Conservation (phyloP, 2,797 vertebrate species). For the Moxostoma hubbsi region DNA sequence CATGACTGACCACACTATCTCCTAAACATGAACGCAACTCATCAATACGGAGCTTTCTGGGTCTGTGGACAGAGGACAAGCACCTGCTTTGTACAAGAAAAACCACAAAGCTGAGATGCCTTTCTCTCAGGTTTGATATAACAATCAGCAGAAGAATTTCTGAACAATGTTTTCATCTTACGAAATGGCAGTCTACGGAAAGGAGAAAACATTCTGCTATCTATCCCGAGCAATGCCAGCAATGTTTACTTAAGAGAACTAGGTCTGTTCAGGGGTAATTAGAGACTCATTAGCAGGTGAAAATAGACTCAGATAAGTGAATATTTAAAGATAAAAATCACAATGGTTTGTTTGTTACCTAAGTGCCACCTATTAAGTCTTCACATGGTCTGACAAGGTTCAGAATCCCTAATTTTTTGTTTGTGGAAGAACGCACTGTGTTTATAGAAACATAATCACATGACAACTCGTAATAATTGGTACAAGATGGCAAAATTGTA, state of each 20-base stretch:
- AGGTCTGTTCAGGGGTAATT: conserved; percentile 30
- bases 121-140: too few species aligned
- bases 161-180: conserved; percentile 13
- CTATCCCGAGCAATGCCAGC: conserved; percentile 24
- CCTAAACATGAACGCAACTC: conserved; percentile 82
- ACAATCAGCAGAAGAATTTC: neutral
- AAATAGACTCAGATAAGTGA: conserved; percentile 38
- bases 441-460: too few species aligned
- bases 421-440: neutral
- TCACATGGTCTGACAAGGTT: conserved; percentile 4
- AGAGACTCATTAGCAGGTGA: conserved; percentile 46
- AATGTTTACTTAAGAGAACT: conserved; percentile 59
- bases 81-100: conserved; percentile 78
- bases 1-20: conserved; percentile 92
- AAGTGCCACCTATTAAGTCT: conserved; percentile 5
- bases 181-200: conserved; percentile 25
- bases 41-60: conserved; percentile 74
- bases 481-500: too few species aligned
- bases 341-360: conserved; percentile 40
- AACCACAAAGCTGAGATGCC: conserved; percentile 55
- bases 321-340: conserved; percentile 28
- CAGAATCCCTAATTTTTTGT: neutral
- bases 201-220: conserved; percentile 41
- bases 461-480: too few species aligned
- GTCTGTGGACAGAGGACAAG: conserved; percentile 85